Evolutionary conservation across 2,888 invertebrate genomes (phyloP), one percentile per base, ranked within the genome.

Genomic region (Euphydryas editha): DNA sequence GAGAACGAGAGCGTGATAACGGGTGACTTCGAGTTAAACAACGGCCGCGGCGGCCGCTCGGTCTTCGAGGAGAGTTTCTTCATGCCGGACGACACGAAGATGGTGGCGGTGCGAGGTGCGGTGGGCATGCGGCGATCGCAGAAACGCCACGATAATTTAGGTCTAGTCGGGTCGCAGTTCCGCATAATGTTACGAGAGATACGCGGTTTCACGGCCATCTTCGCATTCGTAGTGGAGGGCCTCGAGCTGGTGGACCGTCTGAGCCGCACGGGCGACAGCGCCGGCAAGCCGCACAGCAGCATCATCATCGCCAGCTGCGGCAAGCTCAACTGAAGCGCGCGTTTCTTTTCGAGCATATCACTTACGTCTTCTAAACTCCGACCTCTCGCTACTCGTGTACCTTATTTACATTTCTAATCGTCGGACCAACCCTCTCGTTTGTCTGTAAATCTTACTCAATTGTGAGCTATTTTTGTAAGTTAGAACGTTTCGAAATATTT

Each of bases 141-240:
- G 82, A 96, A 95, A 83, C 94, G 96, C 36, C 96, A 96, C 88
- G 96, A 96, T 83, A 96, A 95, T 77, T 90, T 95, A 75, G 96
- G 96, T 59, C 94, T 96, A 93, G 96, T 97, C n/a, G 97, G 96
- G 24, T 96, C 96, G 66, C 97, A 97, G 85, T 97, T 97, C 88
- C 95, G 97, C 72, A 95, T 97, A 72, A 96, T 97, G 75, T 88
- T 97, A 78, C 95, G 96, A 75, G 96, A 97, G 83, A 96, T 96
- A 96, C 94, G 96, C 70, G 96, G 96, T 51, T 97, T 97, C 86
- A 96, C 96, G 6, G 96, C 95, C 49, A 96, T 97, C 73, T 97
- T 97, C 82, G 97, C 95, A 42, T 95, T 95, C 86, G 96, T 97
- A 15, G 94, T 96, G 75, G 96, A 96, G 78, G 96, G 96, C 18